phyloP scores from a whole-genome alignment of 1,140 invertebrate genomes.

The Eurytemora carolleeae region DNA sequence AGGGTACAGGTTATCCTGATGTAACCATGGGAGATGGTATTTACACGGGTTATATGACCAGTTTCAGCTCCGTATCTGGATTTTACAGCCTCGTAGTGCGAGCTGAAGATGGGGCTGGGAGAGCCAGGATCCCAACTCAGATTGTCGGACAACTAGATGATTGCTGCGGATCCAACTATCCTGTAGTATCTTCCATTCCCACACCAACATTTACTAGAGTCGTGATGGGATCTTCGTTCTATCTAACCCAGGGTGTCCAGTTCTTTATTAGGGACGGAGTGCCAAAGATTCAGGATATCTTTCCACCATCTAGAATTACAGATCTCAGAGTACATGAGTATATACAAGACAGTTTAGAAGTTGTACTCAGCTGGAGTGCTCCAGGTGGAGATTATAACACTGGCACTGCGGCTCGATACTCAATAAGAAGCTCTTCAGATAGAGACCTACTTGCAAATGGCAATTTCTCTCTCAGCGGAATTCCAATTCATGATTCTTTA shows the following conservation, averaged over 20 bases:
- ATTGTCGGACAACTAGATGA: no score
- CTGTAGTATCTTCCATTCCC: constrained; percentile 20
- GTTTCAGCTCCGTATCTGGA: constrained; percentile 21
- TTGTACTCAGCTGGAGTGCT: constrained; percentile 23
- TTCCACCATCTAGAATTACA: constrained; percentile 21
- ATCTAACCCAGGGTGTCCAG: constrained; percentile 14
- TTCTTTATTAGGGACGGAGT: constrained; percentile 14
- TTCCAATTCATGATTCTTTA: constrained; percentile 21
- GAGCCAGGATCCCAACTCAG: no score
- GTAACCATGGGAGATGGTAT: constrained; percentile 41
- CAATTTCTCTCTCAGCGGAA: constrained; percentile 21
- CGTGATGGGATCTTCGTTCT: constrained; percentile 19
- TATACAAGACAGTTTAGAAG: constrained; percentile 22
- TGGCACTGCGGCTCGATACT: constrained; percentile 19
- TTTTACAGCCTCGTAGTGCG: no score
- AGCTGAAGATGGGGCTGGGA: no score
- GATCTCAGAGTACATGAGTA: constrained; percentile 19
- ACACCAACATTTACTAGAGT: constrained; percentile 20
- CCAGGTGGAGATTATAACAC: constrained; percentile 24
- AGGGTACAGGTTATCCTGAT: constrained; percentile 41
- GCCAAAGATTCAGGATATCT: constrained; percentile 19
- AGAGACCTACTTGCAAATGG: constrained; percentile 20
- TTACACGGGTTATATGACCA: constrained; percentile 39
- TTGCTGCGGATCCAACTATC: no score
- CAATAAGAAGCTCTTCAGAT: constrained; percentile 22